Conservation (phyloP, 2,113 vertebrate species). For the Collichthys lucidus region DNA sequence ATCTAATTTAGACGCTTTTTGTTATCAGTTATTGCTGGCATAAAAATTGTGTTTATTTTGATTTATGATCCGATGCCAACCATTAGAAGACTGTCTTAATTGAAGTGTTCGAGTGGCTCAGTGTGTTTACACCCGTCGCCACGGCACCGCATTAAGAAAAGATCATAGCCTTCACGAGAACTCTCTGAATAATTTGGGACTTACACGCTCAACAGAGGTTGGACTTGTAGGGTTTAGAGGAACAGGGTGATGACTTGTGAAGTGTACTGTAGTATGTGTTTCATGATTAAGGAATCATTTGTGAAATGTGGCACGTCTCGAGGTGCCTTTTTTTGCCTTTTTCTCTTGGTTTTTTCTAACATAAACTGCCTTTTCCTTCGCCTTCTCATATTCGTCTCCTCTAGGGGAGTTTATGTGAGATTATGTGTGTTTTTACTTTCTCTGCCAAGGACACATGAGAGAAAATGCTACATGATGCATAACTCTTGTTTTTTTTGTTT, state of each 20-base stretch:
- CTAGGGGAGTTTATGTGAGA: constrained; percentile 38
- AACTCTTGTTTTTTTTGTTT: constrained; percentile 34
- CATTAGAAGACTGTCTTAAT: constrained; percentile 68
- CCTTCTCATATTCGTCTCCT: constrained; percentile 70
- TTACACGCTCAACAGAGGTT: constrained; percentile 46
- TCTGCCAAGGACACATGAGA: constrained; percentile 77
- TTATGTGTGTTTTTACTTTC: constrained; percentile 68
- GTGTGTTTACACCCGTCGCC: constrained; percentile 43
- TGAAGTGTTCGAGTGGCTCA: constrained; percentile 50
- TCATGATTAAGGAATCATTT: constrained; percentile 72
- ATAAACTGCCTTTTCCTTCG: constrained; percentile 80
- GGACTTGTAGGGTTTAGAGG: constrained; percentile 59
- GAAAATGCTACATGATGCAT: constrained; percentile 55
- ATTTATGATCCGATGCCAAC: constrained; percentile 72
- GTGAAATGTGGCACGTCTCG: constrained; percentile 71
- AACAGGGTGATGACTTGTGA: constrained; percentile 74
- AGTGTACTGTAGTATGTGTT: constrained; percentile 73
- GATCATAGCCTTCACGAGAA: constrained; percentile 53
- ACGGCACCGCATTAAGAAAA: constrained; percentile 38
- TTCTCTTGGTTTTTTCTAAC: constrained; percentile 69
- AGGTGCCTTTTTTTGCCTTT: constrained; percentile 77
- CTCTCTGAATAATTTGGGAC: constrained; percentile 58
- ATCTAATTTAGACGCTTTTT: constrained; percentile 70
- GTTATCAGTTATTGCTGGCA: constrained; percentile 57
- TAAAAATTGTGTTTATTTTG: constrained; percentile 60